These are phyloP conservation scores for Setophaga coronata DNA, from an alignment of 2,113 vertebrate species.

Conservation along the genomic window DNA sequence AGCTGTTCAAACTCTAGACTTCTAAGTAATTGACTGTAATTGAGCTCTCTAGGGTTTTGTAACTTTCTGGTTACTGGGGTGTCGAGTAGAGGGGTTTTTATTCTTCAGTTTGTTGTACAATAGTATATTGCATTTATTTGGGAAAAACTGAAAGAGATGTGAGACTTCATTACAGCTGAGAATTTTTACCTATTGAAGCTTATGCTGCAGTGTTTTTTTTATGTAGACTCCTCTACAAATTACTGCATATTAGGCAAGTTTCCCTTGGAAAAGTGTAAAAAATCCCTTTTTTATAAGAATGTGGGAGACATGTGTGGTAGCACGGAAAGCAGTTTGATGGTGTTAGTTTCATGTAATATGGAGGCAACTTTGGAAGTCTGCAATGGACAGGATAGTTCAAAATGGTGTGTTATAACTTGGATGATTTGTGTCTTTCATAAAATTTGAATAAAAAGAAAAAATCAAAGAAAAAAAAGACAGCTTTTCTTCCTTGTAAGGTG, in stretches of 20 bases:
- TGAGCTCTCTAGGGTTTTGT: background rate
- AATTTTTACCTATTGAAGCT: background rate
- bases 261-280: background rate
- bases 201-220: background rate
- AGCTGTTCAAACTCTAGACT: background rate
- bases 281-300: background rate
- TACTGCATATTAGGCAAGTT: background rate
- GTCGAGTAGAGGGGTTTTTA: background rate
- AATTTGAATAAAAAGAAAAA: background rate
- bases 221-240: background rate
- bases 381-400: background rate
- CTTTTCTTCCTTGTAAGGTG: background rate
- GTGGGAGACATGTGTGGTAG: background rate
- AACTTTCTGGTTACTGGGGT: background rate
- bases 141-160: background rate
- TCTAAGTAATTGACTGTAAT: background rate
- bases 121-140: background rate
- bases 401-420: fast-evolving
- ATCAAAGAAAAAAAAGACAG: background rate
- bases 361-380: background rate
- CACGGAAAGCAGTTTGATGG: background rate
- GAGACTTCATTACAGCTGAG: background rate
- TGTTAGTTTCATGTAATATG: background rate
- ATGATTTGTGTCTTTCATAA: background rate
- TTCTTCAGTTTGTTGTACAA: background rate